These are phyloP conservation scores for Syndactyla subalaris DNA, from an alignment of 2,797 vertebrate species.

Conservation along the genomic window DNA sequence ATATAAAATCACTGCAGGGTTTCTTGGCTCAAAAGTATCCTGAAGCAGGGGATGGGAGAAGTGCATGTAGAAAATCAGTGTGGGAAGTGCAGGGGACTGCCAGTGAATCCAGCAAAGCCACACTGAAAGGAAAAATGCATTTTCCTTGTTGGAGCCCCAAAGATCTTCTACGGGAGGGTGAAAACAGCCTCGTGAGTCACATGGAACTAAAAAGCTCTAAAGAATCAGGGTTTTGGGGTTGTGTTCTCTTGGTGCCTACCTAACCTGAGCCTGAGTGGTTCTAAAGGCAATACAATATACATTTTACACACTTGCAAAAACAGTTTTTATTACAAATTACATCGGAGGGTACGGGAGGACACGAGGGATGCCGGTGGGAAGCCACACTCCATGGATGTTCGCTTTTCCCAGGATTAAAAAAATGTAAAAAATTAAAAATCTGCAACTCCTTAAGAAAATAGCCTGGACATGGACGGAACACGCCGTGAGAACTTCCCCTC, in stretches of 20 bases:
- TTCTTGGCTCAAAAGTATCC: constrained; percentile 54
- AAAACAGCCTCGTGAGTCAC: constrained; percentile 5
- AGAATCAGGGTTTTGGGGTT: neutral
- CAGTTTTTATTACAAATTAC: constrained; percentile 74
- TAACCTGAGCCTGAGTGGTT: constrained; percentile 58
- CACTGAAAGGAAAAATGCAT: neutral
- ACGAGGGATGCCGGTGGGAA: neutral
- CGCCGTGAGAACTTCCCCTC: neutral
- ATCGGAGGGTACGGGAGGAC: constrained; percentile 11
- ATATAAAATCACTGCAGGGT: constrained; percentile 57
- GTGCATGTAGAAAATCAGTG: constrained; percentile 9
- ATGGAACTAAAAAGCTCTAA: constrained; percentile 44
- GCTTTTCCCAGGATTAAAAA: constrained; percentile 60
- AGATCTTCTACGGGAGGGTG: neutral
- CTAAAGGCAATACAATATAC: constrained; percentile 64
- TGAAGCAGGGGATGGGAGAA: constrained; percentile 21
- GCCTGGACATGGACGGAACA: constrained; percentile 43
- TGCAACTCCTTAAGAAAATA: constrained; percentile 70
- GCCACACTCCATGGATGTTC: constrained; percentile 9
- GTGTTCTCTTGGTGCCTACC: neutral
- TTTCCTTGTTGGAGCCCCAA: neutral
- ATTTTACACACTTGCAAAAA: constrained; percentile 69
- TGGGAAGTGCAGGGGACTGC: neutral
- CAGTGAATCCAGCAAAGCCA: constrained; percentile 23
- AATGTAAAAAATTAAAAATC: constrained; percentile 75